Conservation (phyloP, 2,888 invertebrate genomes). For the Agrotis segetum region DNA sequence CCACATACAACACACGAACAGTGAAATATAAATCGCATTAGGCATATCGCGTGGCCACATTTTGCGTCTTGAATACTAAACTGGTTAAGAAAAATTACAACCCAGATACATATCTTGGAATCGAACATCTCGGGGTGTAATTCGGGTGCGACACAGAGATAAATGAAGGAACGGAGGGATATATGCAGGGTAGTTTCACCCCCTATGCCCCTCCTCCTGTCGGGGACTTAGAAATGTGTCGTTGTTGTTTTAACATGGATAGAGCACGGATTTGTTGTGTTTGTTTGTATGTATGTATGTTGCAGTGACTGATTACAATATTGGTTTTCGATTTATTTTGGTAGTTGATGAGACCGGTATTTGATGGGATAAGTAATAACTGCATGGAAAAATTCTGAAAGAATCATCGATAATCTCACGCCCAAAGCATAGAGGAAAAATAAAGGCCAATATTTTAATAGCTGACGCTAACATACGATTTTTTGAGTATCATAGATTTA, state of each 20-base stretch:
- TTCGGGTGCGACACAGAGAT: slow-evolving; percentile 77
- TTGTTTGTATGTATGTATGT: slow-evolving; percentile 50
- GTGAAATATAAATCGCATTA: slow-evolving; percentile 74
- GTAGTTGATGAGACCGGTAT: background rate
- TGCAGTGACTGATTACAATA: slow-evolving; percentile 46
- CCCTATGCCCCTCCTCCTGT: slow-evolving; percentile 59
- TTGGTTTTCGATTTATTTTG: slow-evolving; percentile 31
- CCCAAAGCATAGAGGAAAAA: background rate
- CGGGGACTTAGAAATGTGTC: slow-evolving; percentile 72
- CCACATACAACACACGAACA: slow-evolving; percentile 53
- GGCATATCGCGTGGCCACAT: slow-evolving; percentile 74
- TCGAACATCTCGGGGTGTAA: slow-evolving; percentile 81
- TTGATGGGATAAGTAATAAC: background rate
- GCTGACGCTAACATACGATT: background rate
- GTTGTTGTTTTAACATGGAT: slow-evolving; percentile 66
- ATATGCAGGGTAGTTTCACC: slow-evolving; percentile 67
- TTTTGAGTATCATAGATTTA: background rate
- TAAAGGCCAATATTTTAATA: background rate
- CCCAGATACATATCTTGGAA: slow-evolving; percentile 81
- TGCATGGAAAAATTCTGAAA: background rate
- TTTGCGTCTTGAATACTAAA: slow-evolving; percentile 82
- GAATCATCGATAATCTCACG: background rate
- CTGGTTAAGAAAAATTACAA: slow-evolving; percentile 84
- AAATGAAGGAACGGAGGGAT: slow-evolving; percentile 73
- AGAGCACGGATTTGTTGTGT: slow-evolving; percentile 59